Percentiles rank a stretch among this genome's conserved stretches.
Conservation (phyloP, 2,888 invertebrate species). For the Villa cingulata region DNA sequence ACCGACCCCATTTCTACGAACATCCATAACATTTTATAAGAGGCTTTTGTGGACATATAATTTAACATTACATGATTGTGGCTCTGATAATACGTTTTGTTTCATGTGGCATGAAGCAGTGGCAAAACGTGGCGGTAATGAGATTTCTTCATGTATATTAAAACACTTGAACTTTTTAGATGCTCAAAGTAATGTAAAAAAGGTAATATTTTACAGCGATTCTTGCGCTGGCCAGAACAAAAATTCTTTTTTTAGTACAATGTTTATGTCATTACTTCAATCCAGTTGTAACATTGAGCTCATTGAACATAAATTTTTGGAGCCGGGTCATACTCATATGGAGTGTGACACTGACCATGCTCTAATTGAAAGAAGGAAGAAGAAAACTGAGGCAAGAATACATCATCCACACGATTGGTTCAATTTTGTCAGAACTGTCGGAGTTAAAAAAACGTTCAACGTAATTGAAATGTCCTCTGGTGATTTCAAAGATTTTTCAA, state of each 20-base stretch:
- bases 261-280: too few species aligned
- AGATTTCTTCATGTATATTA: neutral
- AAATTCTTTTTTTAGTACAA: too few species aligned
- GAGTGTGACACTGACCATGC: neutral
- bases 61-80: neutral
- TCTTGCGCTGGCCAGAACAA: too few species aligned
- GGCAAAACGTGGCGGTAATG: neutral
- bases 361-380: neutral
- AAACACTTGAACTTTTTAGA: too few species aligned
- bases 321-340: too few species aligned
- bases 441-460: neutral
- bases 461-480: too few species aligned
- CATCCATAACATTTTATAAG: neutral
- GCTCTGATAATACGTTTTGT: neutral
- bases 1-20: neutral
- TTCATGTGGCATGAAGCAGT: constrained; percentile 1
- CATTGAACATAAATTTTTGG: too few species aligned
- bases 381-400: neutral
- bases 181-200: too few species aligned
- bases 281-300: too few species aligned
- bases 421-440: neutral
- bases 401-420: neutral
- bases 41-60: constrained; percentile 1
- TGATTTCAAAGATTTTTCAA: neutral
- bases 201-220: too few species aligned